Evolutionary conservation across 2,113 vertebrate genomes (phyloP), one percentile per base, ranked within the genome.

Genomic region (Axis porcinus): DNA sequence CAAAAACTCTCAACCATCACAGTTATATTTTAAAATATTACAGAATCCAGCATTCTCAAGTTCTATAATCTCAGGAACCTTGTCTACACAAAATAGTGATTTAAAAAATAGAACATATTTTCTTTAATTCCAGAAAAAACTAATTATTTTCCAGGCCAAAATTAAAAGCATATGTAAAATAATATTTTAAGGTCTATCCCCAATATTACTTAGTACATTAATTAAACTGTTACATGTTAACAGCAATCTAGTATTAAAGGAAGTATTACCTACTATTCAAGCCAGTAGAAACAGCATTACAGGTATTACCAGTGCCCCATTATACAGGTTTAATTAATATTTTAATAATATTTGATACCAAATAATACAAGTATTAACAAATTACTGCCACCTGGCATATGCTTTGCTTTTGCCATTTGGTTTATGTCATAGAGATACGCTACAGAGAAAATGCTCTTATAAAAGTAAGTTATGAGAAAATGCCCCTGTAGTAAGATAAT

Each of bases 31-130:
- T 12, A 83, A 98, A 89, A 99, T 96, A 93, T 99, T 98, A 33
- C 99, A 99, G 27, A 99, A 98, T 95, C 99, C 99, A 86, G 98
- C 98, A 50, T 99, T 99, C 97, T 99, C 99, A 98, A 99, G 62
- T 84, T 99, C 99, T 1, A 89, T 98, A 96, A 99, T 99, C 98
- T 99, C 99, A 94, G 99, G 99, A 98, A 98, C 98, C 98, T 99
- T 99, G 93, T 99, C 99, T 99, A 99, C 89, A 74, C 47, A 98
- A 98, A 95, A 45, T 93, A 98, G 47, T 10, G 1, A 92, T 27
- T 94, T 0, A 96, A 4, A 97, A 86, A 90, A 52, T 28, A 79
- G 6, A 0, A n/a, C 23, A 88, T 40, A 27, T 47, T 83, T 91
- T 91, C n/a, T 64, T 86, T 36, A 91, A 83, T 86, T 95, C 11